Evolutionary conservation across 1,140 invertebrate genomes (phyloP), one percentile per base, ranked within the genome.

Genomic region (Metaphire vulgaris): DNA sequence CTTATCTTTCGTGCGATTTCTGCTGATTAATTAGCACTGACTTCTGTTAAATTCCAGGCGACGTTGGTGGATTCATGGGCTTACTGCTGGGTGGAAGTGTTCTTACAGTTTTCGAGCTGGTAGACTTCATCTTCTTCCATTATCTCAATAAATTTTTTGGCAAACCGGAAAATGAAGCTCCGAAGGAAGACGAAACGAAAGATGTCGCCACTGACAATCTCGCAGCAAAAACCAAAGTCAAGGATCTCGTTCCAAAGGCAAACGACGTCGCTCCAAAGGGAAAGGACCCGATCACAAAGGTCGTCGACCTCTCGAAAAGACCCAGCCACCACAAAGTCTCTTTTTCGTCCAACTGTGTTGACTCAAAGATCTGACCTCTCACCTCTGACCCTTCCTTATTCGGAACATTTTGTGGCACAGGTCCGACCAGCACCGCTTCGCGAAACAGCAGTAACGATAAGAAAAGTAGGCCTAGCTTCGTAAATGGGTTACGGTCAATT

Each of bases 21-120:
- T n/a, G n/a, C n/a, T n/a, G n/a, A n/a, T n/a, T n/a, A n/a, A n/a
- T n/a, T n/a, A n/a, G n/a, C n/a, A n/a, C n/a, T n/a, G n/a, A n/a
- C n/a, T n/a, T n/a, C n/a, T n/a, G n/a, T n/a, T n/a, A 21, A 12
- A 56, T 56, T 21, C 2, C 30, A 72, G 70, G 70, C 32, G 70
- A 72, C 70, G 70, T 72, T 26, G 70, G 70, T 33, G 70, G 70
- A 6, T 72, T 72, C 70, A 72, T 72, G 70, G 70, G 70, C 12
- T 26, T 72, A 2, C 70, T 72, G 30, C 32, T 72, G 2, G 70
- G 70, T 16, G 70, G 70, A 15, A 72, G 70, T 72, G 70, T 72
- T 2, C 26, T 72, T 6, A 72, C 70, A 12, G 70, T 72, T 16
- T 72, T 72, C 32, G 70, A 72, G 26, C 70, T 72, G 2, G 14